A percentile compares a stretch with the other conserved stretches of the same genome.
These are phyloP conservation scores for Mirza zaza DNA, from an alignment of 2,113 vertebrate species.

Conservation along the genomic window DNA sequence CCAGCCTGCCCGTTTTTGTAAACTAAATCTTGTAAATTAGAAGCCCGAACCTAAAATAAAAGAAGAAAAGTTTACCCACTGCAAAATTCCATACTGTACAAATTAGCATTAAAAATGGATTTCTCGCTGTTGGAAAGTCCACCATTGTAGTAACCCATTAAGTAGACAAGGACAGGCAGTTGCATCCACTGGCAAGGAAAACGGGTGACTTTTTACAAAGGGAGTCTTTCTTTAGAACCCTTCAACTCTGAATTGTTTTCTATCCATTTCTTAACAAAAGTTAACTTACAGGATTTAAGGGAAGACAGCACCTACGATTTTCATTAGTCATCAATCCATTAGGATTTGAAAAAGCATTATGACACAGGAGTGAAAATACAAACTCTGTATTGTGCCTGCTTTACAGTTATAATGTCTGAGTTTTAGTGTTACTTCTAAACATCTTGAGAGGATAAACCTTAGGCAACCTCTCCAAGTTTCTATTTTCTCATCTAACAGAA, in stretches of 20 bases:
- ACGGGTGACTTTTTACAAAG: neutral
- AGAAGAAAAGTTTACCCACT: neutral
- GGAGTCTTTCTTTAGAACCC: neutral
- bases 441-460: neutral
- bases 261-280: neutral
- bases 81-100: neutral
- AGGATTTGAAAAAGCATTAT: neutral
- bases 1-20: conserved; percentile 97
- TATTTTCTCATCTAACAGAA: neutral
- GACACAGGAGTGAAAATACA: neutral
- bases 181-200: neutral
- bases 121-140: neutral
- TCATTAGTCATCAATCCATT: neutral
- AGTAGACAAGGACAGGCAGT: neutral
- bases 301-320: neutral
- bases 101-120: neutral
- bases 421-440: neutral
- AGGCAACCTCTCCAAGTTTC: neutral
- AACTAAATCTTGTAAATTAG: conserved; percentile 94
- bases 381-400: neutral
- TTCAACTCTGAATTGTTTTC: neutral
- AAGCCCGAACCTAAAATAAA: conserved; percentile 91
- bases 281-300: neutral
- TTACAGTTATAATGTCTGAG: neutral
- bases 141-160: neutral